phyloP scores from a whole-genome alignment of 2,113 vertebrate species.

The Hippocampus mohnikei region DNA sequence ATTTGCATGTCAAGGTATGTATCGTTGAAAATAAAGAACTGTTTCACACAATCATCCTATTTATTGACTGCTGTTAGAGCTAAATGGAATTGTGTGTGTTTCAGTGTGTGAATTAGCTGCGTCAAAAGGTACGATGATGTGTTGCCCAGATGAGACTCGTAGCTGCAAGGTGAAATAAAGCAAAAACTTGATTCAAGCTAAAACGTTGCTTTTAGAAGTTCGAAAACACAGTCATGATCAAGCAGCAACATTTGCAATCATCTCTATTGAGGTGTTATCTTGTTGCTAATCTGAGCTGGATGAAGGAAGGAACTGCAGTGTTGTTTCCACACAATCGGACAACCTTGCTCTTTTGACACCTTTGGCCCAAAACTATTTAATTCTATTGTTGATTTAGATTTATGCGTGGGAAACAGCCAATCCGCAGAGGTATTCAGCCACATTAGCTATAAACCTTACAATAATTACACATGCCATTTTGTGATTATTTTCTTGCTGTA shows the following conservation, averaged over 20 bases:
- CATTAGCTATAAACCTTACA: background rate
- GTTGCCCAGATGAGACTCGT: background rate
- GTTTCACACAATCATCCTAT: too few relatives aligned
- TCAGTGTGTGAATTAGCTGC: too few relatives aligned
- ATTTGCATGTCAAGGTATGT: background rate
- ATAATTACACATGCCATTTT: background rate
- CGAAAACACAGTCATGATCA: background rate
- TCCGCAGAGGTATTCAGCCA: conserved; percentile 3
- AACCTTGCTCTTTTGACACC: background rate
- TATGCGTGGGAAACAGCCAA: conserved; percentile 19
- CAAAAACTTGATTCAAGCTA: background rate
- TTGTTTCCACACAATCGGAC: background rate
- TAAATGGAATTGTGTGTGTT: too few relatives aligned
- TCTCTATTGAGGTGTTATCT: background rate
- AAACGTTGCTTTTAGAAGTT: background rate
- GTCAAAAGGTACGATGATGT: too few relatives aligned
- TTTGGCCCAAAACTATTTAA: background rate
- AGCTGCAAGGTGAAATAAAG: background rate
- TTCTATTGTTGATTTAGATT: conserved; percentile 18
- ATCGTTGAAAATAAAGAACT: too few relatives aligned
- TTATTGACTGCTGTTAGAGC: too few relatives aligned
- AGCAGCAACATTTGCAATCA: background rate
- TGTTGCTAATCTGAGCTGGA: background rate
- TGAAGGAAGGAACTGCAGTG: background rate
- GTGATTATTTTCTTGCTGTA: too few relatives aligned